Base-by-base conservation (phyloP, 2,888 invertebrate species). In the Epiblema foenella region DNA sequence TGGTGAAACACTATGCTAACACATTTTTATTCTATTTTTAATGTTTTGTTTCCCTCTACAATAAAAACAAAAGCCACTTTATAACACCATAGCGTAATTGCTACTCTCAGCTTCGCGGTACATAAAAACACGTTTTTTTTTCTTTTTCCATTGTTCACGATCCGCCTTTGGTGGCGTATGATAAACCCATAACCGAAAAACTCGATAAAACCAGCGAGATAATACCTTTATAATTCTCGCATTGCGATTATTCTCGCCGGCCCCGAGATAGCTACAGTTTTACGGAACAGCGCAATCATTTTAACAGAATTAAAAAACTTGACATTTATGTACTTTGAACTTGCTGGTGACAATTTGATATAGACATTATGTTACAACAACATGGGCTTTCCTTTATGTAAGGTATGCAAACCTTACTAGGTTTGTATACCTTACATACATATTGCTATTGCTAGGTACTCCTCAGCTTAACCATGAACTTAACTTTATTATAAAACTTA, bases 171-270 rank as follows among this genome's bases (percentile, higher is more conserved):
- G 70, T 70, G 70, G 66, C 54, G 66, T 66, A 70, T 66, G 70
- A 70, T 70, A 70, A 70, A 70, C 70, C 60, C 54, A 70, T 70
- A 70, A 69, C 72, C 72, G 64, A 72, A 72, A 72, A 69, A 72
- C 69, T 69, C 64, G 72, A 72, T 72, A 69, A 72, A 72, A 69
- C 68, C 49, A n/a, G 49, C 75, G 72, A 75, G 77, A 77, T 81
- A 79, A 80, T 79, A 75, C 74, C 74, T 81, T 84, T 78, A 73
- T 75, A 83, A 76, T 75, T 75, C 75, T 79, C 77, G 83, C 79
- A 80, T 85, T 81, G 85, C 86, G 85, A 89, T 90, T 89, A 86
- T 90, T 89, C 89, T 85, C 89, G 88, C 88, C 85, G 83, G 71
- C 75, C 73, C 71, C 68, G 46, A 59, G 69, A 68, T 54, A 64